Percentiles rank a stretch among this genome's conserved stretches.
Evolutionary conservation across 2,113 vertebrate species (phyloP).

Genomic region (Colistium nudipinnis): DNA sequence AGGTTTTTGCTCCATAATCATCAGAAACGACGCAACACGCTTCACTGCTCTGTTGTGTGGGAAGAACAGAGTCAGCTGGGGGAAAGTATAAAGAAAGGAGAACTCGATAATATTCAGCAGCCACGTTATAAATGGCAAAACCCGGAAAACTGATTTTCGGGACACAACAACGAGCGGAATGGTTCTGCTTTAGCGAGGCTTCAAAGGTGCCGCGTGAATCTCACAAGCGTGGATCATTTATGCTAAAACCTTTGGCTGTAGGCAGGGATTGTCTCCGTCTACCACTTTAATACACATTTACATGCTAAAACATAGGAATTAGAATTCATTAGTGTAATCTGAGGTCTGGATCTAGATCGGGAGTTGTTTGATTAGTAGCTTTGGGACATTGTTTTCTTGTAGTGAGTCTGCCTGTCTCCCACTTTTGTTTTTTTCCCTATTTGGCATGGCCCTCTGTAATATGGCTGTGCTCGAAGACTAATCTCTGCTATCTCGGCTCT

Average conservation of each 20-base stretch:
- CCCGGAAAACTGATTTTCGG: conserved; percentile 40
- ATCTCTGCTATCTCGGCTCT: conserved; percentile 74
- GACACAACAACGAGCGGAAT: conserved; percentile 37
- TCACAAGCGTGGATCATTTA: conserved; percentile 59
- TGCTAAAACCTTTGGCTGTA: conserved; percentile 69
- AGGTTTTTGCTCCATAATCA: conserved; percentile 25
- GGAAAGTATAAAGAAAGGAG: conserved; percentile 14
- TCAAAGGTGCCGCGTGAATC: conserved; percentile 66
- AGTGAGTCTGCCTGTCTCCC: conserved; percentile 73
- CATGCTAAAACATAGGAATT: conserved; percentile 83
- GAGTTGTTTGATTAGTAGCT: conserved; percentile 85
- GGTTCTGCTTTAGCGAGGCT: conserved; percentile 43
- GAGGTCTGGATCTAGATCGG: conserved; percentile 80
- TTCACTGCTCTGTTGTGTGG: conserved; percentile 1
- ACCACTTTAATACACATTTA: conserved; percentile 81
- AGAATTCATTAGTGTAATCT: conserved; percentile 85
- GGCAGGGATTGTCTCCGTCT: conserved; percentile 79
- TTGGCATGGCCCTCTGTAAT: conserved; percentile 74
- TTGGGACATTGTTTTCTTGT: conserved; percentile 81
- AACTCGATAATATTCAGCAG: background rate
- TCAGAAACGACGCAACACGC: background rate
- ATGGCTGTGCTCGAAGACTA: conserved; percentile 74
- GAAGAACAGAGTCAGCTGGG: conserved; percentile 34
- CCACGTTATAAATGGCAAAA: conserved; percentile 31
- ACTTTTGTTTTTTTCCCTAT: conserved; percentile 75